Evolutionary conservation across 2,797 vertebrate species (phyloP).

Genomic region (Melopsittacus undulatus): DNA sequence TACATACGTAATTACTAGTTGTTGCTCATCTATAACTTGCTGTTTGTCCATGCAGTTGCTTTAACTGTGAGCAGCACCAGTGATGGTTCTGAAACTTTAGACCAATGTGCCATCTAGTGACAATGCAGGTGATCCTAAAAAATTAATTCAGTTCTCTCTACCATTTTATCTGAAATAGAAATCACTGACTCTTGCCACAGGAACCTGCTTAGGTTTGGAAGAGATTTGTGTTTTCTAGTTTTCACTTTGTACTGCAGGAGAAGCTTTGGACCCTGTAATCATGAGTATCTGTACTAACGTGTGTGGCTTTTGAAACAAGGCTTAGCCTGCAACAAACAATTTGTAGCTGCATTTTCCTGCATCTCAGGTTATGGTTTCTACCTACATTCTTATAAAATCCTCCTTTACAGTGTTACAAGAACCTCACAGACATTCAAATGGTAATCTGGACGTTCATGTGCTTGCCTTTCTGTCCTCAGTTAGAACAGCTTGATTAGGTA

Average conservation of each 20-base stretch:
- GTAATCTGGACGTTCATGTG: background rate
- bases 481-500: conserved; percentile 3
- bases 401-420: background rate
- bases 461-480: background rate
- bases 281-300: background rate
- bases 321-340: background rate
- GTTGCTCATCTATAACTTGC: background rate
- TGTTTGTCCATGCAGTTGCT: background rate
- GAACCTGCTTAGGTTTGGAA: background rate
- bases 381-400: background rate
- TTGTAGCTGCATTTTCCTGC: background rate
- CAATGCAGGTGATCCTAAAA: background rate
- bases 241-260: background rate
- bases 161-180: background rate
- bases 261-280: background rate
- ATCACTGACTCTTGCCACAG: background rate
- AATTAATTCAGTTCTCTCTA: background rate
- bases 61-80: background rate
- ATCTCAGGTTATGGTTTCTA: background rate
- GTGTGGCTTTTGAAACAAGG: background rate
- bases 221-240: background rate
- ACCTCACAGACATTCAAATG: background rate
- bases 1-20: background rate
- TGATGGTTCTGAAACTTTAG: conserved; percentile 19
- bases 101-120: conserved; percentile 69